A percentile compares a stretch with the other conserved stretches of the same genome.
These are phyloP conservation scores for Thripadectes ignobilis DNA, from an alignment of 2,797 vertebrate genomes.

Conservation along the genomic window DNA sequence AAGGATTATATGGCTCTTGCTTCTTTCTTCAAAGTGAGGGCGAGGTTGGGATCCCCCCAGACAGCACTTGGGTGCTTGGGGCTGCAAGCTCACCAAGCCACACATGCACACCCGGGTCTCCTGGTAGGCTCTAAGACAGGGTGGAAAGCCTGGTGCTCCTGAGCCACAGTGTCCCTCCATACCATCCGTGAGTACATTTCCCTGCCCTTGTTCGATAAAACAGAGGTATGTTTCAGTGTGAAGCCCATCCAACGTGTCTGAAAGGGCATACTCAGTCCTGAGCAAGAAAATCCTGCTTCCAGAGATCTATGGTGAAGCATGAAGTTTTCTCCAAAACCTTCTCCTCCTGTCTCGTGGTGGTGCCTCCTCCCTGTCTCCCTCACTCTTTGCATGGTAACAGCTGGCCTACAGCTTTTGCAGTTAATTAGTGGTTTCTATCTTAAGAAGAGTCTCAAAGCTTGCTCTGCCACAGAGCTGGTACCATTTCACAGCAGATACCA, in stretches of 20 bases:
- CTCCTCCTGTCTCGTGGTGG: not conserved
- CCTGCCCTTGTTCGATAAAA: conserved; percentile 48
- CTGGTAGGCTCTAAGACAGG: not conserved
- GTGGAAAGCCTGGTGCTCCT: not conserved
- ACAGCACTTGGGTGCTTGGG: not conserved
- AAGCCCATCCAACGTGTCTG: conserved; percentile 24
- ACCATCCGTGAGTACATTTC: not conserved
- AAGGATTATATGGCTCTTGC: conserved; percentile 29
- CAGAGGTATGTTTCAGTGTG: conserved; percentile 61
- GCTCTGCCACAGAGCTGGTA: not conserved
- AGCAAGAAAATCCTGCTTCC: conserved; percentile 53
- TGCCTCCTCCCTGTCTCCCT: not conserved
- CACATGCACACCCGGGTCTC: not conserved
- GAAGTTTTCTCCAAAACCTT: not conserved
- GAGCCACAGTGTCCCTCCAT: not conserved
- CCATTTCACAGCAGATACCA: not conserved
- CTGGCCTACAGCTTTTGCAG: not conserved
- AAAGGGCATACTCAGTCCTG: conserved; percentile 51
- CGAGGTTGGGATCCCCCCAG: not conserved
- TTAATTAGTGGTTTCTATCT: conserved; percentile 2
- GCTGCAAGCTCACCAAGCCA: not conserved
- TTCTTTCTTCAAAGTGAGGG: not conserved
- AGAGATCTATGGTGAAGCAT: conserved; percentile 6
- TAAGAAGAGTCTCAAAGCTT: not conserved
- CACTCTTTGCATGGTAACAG: not conserved